Evolutionary conservation across 1,140 invertebrate genomes (phyloP), one percentile per base, ranked within the genome.

Genomic region (Eciton burchellii): DNA sequence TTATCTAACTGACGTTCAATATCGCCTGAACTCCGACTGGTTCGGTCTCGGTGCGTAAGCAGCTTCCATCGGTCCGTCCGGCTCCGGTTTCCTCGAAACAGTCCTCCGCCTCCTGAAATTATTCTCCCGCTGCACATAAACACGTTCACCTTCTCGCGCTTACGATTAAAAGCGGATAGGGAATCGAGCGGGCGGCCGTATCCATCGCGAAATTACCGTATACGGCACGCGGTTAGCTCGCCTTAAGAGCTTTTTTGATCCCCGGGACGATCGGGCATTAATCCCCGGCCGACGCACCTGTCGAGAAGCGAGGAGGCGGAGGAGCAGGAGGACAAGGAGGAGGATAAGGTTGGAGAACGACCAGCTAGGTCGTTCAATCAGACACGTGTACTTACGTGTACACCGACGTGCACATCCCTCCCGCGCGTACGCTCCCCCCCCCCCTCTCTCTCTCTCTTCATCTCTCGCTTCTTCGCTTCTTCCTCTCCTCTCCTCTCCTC

Each of bases 201-300:
- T 57, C 57, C 41, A 41, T 35, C 35, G 35, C 52, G 52, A 86
- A 86, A 86, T 85, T 85, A 68, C 79, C 65, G 65, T 68, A 82
- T 76, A 63, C 65, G 56, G 49, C 47, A 49, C 57, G 73, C 66
- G 68, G 49, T 63, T 81, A 73, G 52, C 60, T 54, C 52, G 63
- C 47, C 56, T 84, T 85, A 84, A 85, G 71, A 66, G 63, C 77
- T 29, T 72, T 68, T 71, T 85, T 56, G 85, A 83, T 85, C 41
- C 41, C 9, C 62, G 41, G 29, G 52, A 29, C 56, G 49, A 87
- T 72, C 59, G 70, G 35, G 66, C 85, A 65, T 84, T 84, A 87
- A 88, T 87, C 47, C 70, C 21, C 26, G 57, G 19, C 59, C 76
- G 83, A 74, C 62, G 62, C 87, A 88, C 87, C 87, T 88, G 87